phyloP scores from a whole-genome alignment of 1,140 invertebrate species.

The Rhagoletis zephyria region DNA sequence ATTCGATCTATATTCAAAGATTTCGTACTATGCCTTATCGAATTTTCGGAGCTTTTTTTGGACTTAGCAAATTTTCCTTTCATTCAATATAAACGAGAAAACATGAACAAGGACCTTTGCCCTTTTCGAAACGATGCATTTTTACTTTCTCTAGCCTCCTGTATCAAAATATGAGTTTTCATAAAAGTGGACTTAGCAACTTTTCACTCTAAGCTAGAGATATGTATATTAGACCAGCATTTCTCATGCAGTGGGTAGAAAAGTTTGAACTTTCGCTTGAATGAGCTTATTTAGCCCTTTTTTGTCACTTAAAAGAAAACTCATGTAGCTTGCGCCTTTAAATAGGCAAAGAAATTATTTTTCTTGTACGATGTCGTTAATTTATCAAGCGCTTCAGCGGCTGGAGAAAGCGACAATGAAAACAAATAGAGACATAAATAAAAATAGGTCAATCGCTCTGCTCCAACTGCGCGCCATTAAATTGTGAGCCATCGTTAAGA shows the following conservation, averaged over 20 bases:
- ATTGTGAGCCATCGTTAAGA: conserved; percentile 49
- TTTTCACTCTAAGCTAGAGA: no score
- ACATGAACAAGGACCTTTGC: no score
- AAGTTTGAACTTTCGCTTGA: conserved; percentile 14
- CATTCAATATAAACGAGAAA: no score
- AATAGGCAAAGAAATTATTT: neutral
- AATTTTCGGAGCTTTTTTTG: no score
- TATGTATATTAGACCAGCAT: no score
- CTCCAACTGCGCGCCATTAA: conserved; percentile 2
- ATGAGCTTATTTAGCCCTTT: neutral
- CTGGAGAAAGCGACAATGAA: no score
- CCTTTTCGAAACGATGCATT: no score
- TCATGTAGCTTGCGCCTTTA: neutral
- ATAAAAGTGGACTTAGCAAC: neutral
- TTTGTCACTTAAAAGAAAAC: neutral
- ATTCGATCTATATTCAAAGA: no score
- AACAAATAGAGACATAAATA: neutral
- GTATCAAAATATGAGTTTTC: no score
- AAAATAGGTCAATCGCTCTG: conserved; percentile 41
- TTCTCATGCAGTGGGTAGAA: neutral
- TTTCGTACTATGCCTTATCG: no score
- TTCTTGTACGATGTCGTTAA: neutral
- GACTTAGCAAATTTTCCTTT: no score
- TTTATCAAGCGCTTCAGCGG: neutral
- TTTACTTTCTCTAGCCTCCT: no score